These are phyloP conservation scores for Asteroscopus sphinx DNA, from an alignment of 2,888 invertebrate species.

Conservation along the genomic window DNA sequence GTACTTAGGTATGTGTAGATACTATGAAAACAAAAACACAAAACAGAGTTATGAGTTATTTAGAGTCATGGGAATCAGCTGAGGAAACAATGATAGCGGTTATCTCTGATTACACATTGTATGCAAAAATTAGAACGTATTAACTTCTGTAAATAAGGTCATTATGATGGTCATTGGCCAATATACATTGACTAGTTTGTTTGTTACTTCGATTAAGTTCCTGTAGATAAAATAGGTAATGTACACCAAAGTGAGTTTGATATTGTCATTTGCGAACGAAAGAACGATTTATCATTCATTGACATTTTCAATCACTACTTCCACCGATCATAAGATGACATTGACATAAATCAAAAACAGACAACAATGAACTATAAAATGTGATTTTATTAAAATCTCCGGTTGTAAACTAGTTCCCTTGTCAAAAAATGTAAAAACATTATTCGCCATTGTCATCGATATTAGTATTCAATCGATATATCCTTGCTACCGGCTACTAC, in stretches of 20 bases:
- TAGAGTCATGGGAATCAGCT: no score
- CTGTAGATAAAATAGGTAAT: not conserved
- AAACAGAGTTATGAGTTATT: no score
- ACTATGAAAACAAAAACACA: no score
- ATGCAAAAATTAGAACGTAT: no score
- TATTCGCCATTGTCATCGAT: conserved; percentile 67
- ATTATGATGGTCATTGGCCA: no score
- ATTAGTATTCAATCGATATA: conserved; percentile 75
- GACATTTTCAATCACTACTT: conserved; percentile 37
- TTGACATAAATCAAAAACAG: conserved; percentile 48
- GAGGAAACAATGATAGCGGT: no score
- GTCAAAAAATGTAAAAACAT: conserved; percentile 67
- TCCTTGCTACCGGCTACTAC: conserved; percentile 57
- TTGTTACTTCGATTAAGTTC: not conserved
- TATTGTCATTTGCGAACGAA: not conserved
- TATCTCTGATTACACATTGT: no score
- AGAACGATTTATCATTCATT: conserved; percentile 18
- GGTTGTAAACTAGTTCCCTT: conserved; percentile 64
- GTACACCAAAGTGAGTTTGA: not conserved
- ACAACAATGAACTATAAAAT: conserved; percentile 69
- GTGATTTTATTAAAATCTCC: conserved; percentile 62
- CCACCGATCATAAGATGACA: conserved; percentile 29
- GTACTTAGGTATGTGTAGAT: no score
- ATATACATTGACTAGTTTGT: no score
- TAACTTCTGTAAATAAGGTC: no score